Base-by-base conservation (phyloP, 2,113 vertebrate species). In the Antennarius striatus region DNA sequence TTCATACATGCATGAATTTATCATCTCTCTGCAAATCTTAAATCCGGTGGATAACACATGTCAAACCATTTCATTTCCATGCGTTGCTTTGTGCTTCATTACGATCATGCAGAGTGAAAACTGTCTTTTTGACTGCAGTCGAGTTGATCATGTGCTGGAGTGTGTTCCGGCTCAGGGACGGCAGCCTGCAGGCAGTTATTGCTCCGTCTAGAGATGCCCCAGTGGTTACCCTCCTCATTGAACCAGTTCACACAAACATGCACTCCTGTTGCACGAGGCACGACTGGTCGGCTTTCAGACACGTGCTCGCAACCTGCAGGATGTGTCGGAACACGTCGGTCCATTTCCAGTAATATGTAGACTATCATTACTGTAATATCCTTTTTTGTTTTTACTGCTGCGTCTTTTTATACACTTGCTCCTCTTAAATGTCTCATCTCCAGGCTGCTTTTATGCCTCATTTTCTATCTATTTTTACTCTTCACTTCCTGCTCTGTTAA, bases 181-280 rank as follows among this genome's bases (percentile, higher is more conserved):
- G 2, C 13, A 40, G 50, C 52, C 59, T 47, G 45, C 49, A 62
- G 71, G 40, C 52, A 40, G 29, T 73, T 73, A 58, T 54, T 53
- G 4, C 42, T 50, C n/a, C 5, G 56, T 49, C 63, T 63, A 54
- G 50, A 61, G 62, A 54, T 14, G 30, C 54, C 53, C 7, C 61
- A 67, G 74, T 63, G 53, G 36, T 55, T 46, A 3, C 36, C 32
- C 22, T 77, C 49, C 29, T 75, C 50, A 42, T 51, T 71, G 48
- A 75, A 80, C 62, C 73, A 65, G 61, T 63, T 65, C 59, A 63
- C 63, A 64, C 42, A 58, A 67, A 71, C 68, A 51, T 53, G 39
- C n/a, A 40, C 45, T 40, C 40, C 11, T 51, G 52, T 13, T 13
- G 50, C 47, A 66, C 5, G 9, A 29, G 40, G 57, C 7, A 62